Conservation (phyloP, 2,113 vertebrate species). For the Muscicapa adusta region DNA sequence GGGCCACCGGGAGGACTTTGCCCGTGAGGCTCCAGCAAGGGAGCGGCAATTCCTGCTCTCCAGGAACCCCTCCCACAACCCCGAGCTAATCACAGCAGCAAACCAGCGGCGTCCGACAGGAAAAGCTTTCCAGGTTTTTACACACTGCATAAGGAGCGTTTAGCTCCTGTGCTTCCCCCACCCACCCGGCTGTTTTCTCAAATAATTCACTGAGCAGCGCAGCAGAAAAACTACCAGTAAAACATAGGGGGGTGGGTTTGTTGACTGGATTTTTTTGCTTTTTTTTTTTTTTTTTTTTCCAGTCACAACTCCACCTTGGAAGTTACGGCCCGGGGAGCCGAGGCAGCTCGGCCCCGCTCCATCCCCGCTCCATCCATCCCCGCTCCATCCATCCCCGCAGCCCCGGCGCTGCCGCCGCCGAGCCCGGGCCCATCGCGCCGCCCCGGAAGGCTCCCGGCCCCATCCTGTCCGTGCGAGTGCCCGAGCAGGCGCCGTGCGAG, state of each 20-base stretch:
- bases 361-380: fast-evolving
- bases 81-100: fast-evolving
- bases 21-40: neutral
- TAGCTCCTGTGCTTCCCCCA: neutral
- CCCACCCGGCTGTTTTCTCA: neutral
- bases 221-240: neutral
- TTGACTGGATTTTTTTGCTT: neutral
- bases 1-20: neutral
- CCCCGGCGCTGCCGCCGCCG: neutral
- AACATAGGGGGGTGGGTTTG: fast-evolving
- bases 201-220: neutral
- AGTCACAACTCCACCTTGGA: neutral
- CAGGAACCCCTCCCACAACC: neutral
- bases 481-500: neutral
- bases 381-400: too few relatives aligned
- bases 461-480: fast-evolving
- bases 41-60: neutral
- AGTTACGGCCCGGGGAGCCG: too few relatives aligned
- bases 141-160: neutral
- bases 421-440: neutral
- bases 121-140: neutral
- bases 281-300: too few relatives aligned
- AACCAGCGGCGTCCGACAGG: fast-evolving
- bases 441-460: neutral
- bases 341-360: too few relatives aligned